Base-by-base conservation (phyloP, 2,113 vertebrate genomes). In the Ophiodon elongatus region DNA sequence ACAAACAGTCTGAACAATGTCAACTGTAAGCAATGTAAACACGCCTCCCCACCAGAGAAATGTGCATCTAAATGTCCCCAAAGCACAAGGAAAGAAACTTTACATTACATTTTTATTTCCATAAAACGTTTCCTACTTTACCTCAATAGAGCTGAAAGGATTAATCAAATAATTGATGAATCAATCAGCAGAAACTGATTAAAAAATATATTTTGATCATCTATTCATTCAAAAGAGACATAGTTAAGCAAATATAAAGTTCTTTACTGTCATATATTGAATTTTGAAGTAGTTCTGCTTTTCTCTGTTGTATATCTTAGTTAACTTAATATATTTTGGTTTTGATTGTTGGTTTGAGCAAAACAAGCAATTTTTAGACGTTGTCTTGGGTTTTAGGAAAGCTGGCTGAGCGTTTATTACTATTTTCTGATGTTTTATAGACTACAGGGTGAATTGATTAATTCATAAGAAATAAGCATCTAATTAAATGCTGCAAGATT, bases 1-100 rank as follows among this genome's bases (percentile, higher is more conserved):
- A 85, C 69, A 90, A 84, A 82, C 84, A 72, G 14, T 25, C 56
- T 19, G 76, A 69, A 82, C 80, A 89, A 84, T 84, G 75, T 60
- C 35, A 33, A 77, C 72, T 76, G 78, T 87, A 35, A 75, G 31
- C 60, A 62, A 66, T 33, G 60, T 59, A 83, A 80, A 85, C 47
- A 74, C 45, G 75, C 43, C n/a, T 11, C 2, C 54, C 45, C 33
- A 43, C 47, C 45, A 7, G 21, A 57, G 45, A 82, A 60, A 37
- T 43, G 31, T 29, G 25, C 3, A 27, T 15, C 15, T 0, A 0
- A 52, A 69, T 4, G 1, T 43, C 4, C 56, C 25, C 14, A 69
- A 64, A 80, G 47, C 33, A 83, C 8, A 21, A 8, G 59, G 15
- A 29, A 3, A 43, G 39, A 60, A 9, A 31, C 37, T 47, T 29